A percentile compares a stretch with the other conserved stretches of the same genome.
Evolutionary conservation across 2,888 invertebrate species (phyloP).

Genomic region (Oscheius sp.): DNA sequence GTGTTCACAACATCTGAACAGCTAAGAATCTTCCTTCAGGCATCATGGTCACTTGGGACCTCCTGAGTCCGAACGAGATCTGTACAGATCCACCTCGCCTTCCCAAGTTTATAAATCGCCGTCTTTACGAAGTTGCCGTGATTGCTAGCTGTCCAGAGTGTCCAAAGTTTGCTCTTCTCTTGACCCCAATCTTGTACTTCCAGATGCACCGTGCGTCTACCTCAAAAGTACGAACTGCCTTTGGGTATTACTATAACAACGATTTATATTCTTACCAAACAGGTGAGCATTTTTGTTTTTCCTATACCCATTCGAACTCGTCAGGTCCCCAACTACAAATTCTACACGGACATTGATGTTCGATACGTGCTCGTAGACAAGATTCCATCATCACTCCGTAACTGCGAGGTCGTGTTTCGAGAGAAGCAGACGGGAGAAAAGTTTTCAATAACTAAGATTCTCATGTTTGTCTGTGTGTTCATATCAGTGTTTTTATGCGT

Average conservation of each 20-base stretch:
- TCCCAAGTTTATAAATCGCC: conserved; percentile 9
- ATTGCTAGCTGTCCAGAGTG: conserved; percentile 31
- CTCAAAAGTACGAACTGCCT: conserved; percentile 47
- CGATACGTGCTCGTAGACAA: conserved; percentile 47
- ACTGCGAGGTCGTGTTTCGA: conserved; percentile 39
- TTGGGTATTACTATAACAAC: conserved; percentile 41
- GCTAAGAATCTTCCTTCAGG: conserved; percentile 6
- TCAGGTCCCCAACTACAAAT: conserved; percentile 25
- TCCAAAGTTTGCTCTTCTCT: conserved; percentile 22
- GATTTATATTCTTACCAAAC: conserved; percentile 43
- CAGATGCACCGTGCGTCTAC: conserved; percentile 49
- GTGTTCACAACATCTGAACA: background rate
- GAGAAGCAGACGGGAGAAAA: conserved; percentile 5
- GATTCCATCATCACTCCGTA: conserved; percentile 39
- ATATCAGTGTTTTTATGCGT: conserved; percentile 30
- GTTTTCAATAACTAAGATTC: background rate
- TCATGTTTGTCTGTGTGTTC: conserved; percentile 29
- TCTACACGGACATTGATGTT: conserved; percentile 45
- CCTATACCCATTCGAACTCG: background rate
- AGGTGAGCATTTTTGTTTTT: conserved; percentile 1
- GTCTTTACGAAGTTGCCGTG: conserved; percentile 28
- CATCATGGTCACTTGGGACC: conserved; percentile 36
- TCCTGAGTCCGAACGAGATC: conserved; percentile 14
- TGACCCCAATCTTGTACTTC: background rate
- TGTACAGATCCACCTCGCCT: conserved; percentile 27